Conservation (phyloP, 2,888 invertebrate species). For the Danaus chrysippus region DNA sequence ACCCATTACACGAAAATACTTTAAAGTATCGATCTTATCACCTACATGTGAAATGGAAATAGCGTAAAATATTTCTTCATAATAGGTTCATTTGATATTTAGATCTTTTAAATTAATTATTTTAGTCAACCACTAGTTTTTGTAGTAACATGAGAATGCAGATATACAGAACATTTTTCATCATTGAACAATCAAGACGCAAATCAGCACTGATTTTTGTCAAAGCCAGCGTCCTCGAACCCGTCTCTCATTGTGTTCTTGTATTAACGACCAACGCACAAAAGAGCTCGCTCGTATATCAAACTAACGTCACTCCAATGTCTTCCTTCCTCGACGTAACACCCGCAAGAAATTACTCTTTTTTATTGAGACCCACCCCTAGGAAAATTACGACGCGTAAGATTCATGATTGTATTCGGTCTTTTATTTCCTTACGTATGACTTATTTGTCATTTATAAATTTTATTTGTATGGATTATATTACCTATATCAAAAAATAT, state of each 20-base stretch:
- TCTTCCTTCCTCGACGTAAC: slow-evolving; percentile 73
- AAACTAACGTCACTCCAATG: slow-evolving; percentile 77
- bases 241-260: slow-evolving; percentile 57
- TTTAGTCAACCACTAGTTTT: neutral
- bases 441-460: neutral
- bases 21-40: no score
- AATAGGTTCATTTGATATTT: no score
- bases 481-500: no score
- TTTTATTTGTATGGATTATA: no score
- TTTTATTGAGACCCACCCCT: slow-evolving; percentile 59
- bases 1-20: no score
- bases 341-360: slow-evolving; percentile 64
- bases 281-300: slow-evolving; percentile 74
- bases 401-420: slow-evolving; percentile 45
- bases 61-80: no score
- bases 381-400: slow-evolving; percentile 63
- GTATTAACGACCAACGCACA: slow-evolving; percentile 74
- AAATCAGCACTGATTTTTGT: neutral
- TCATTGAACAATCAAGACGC: neutral
- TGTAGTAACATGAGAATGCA: neutral
- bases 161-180: neutral
- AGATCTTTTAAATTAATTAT: no score
- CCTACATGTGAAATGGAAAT: no score
- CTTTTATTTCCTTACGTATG: neutral
- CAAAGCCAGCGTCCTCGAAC: slow-evolving; percentile 50